phyloP scores from a whole-genome alignment of 2,888 invertebrate species.

The Linnaemya vulpina region DNA sequence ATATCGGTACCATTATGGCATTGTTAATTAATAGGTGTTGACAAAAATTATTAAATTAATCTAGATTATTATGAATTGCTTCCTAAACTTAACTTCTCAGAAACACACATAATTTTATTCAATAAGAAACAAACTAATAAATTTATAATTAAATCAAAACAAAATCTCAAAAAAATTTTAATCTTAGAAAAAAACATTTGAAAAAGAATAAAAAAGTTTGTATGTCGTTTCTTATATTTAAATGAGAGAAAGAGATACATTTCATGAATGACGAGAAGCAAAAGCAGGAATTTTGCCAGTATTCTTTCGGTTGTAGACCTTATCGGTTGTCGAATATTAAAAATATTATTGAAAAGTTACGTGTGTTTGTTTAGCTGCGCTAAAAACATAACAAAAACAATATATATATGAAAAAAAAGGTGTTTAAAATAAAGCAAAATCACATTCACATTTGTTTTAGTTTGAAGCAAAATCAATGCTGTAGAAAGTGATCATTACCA shows the following conservation, averaged over 20 bases:
- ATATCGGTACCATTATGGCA: too few relatives aligned
- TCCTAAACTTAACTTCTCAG: not conserved
- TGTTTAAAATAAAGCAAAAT: slow-evolving; percentile 27
- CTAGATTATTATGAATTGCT: not conserved
- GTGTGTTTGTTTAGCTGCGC: slow-evolving; percentile 12
- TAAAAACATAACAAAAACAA: slow-evolving; percentile 31
- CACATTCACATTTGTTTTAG: slow-evolving; percentile 13
- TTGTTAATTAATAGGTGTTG: too few relatives aligned
- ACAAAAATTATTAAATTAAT: not conserved
- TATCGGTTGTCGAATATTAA: slow-evolving; percentile 64
- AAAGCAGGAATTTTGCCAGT: slow-evolving; percentile 57
- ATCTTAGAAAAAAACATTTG: not conserved
- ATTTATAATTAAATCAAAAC: not conserved
- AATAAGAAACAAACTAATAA: not conserved
- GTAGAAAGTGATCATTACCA: slow-evolving; percentile 15
- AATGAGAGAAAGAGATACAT: slow-evolving; percentile 29
- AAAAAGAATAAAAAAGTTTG: slow-evolving; percentile 3
- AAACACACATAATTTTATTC: not conserved
- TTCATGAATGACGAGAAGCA: slow-evolving; percentile 7
- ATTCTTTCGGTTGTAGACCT: slow-evolving; percentile 39
- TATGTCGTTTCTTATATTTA: slow-evolving; percentile 9
- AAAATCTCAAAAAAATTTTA: not conserved
- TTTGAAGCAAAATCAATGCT: slow-evolving; percentile 5
- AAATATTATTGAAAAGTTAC: not conserved
- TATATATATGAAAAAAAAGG: not conserved